These are phyloP conservation scores for Coptodon rendalli DNA, from an alignment of 2,113 vertebrate genomes.

Conservation along the genomic window DNA sequence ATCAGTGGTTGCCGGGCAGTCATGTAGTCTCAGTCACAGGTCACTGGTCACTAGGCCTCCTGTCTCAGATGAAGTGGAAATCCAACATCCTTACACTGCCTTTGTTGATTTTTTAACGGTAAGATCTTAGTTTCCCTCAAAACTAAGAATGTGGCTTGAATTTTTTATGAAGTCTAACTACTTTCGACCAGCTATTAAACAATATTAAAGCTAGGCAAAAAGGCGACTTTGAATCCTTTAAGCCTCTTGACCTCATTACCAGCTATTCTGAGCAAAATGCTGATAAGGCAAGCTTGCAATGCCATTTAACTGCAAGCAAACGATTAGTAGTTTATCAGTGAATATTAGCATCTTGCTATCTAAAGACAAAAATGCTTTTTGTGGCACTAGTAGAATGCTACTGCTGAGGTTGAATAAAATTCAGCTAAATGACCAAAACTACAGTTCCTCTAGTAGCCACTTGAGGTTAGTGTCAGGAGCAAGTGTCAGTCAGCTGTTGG, in stretches of 20 bases:
- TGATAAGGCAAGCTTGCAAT: neutral
- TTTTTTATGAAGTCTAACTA: neutral
- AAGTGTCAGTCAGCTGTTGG: neutral
- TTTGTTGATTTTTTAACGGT: neutral
- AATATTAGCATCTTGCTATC: neutral
- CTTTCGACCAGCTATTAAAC: neutral
- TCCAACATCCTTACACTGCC: accelerated
- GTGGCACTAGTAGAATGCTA: neutral
- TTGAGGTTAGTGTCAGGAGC: neutral
- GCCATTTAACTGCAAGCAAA: neutral
- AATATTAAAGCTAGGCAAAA: neutral
- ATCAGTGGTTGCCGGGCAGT: neutral
- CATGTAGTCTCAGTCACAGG: neutral
- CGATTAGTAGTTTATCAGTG: neutral
- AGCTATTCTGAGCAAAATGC: neutral
- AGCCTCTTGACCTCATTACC: neutral
- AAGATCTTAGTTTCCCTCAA: neutral
- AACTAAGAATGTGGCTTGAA: neutral
- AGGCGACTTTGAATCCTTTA: neutral
- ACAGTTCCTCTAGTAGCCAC: neutral
- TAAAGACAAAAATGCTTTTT: neutral
- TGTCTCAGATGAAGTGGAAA: neutral
- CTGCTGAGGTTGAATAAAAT: neutral
- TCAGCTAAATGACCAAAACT: neutral
- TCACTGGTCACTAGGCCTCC: neutral